Percentiles rank a stretch among this genome's conserved stretches.
These are phyloP conservation scores for Acanthochromis polyacanthus DNA, from an alignment of 2,113 vertebrate genomes.

Conservation along the genomic window DNA sequence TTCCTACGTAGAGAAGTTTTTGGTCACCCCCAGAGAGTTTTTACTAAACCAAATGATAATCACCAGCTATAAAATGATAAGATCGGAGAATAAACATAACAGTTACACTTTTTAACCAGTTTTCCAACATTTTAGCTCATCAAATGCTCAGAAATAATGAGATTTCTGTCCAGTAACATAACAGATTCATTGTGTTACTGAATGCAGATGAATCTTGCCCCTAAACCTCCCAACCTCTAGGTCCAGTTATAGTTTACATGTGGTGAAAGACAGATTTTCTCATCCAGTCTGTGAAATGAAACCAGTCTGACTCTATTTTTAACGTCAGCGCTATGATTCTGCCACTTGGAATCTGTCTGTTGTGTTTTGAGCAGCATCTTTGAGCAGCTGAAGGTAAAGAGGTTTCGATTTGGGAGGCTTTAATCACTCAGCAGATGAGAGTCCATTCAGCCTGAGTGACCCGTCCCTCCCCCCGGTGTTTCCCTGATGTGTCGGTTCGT, in stretches of 20 bases:
- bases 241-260: not conserved
- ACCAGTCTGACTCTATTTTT: not conserved
- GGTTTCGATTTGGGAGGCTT: slow-evolving; percentile 39
- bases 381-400: not conserved
- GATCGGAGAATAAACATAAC: too few species aligned
- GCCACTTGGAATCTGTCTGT: not conserved
- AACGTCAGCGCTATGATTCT: not conserved
- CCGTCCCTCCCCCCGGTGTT: slow-evolving; percentile 19
- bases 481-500: slow-evolving; percentile 16
- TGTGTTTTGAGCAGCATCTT: not conserved
- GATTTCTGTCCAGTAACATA: too few species aligned
- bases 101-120: too few species aligned
- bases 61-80: too few species aligned
- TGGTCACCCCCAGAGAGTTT: too few species aligned
- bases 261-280: not conserved
- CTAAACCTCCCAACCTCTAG: too few species aligned
- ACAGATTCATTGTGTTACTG: too few species aligned
- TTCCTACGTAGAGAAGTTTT: too few species aligned
- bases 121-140: too few species aligned
- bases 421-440: slow-evolving; percentile 31
- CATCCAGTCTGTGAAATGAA: not conserved
- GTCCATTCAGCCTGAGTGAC: slow-evolving; percentile 43
- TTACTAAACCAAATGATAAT: too few species aligned
- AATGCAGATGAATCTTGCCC: too few species aligned
- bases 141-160: too few species aligned